Percentiles rank a stretch among this genome's conserved stretches.
Conservation (phyloP, 1,140 invertebrate species). For the silkworm (Bombyx mori) region ASM3026992v2 NC_085126.1:6873501-6874000, state of each 20-base stretch:
- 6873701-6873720: constrained; percentile 34
- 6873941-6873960: no score
- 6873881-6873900: neutral
- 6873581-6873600: constrained; percentile 17
- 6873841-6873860: constrained; percentile 1
- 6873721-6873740: constrained; percentile 38
- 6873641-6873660: constrained; percentile 12
- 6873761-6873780: neutral
- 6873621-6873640: constrained; percentile 1
- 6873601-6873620: constrained; percentile 8
- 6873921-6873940: no score
- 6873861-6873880: neutral
- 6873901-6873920: no score
- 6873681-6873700: constrained; percentile 36
- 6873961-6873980: no score
- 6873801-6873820: constrained; percentile 2
- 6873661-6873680: constrained; percentile 12
- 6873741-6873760: constrained; percentile 1
- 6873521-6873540: neutral
- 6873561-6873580: constrained; percentile 9
- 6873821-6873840: neutral
- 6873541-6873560: constrained; percentile 14
- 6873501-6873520: no score
- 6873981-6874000: no score
- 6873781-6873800: neutral